Conservation (phyloP, 2,888 invertebrate species). For the Ischnura elegans region DNA sequence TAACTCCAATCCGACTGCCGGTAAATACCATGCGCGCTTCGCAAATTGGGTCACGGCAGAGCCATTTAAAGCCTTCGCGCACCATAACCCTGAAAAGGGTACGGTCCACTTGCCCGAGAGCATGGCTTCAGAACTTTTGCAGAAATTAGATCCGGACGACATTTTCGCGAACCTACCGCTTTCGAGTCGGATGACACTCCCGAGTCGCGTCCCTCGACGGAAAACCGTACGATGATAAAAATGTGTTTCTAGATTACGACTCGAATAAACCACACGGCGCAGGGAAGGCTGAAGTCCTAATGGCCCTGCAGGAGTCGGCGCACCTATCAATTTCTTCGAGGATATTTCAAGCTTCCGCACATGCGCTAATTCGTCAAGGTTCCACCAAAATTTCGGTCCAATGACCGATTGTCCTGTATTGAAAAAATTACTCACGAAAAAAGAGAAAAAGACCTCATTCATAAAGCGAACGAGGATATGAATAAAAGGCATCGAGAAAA, state of each 20-base stretch:
- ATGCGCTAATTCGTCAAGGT: background rate
- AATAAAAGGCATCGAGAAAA: no score
- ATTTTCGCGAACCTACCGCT: background rate
- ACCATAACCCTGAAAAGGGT: background rate
- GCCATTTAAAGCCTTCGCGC: background rate
- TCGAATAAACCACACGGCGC: background rate
- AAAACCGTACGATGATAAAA: background rate
- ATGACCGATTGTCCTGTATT: no score
- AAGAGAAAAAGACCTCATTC: no score
- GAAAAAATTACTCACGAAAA: no score
- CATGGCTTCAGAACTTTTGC: no score
- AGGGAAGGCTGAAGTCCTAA: no score
- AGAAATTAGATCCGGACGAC: slow-evolving; percentile 26
- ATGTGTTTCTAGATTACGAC: background rate
- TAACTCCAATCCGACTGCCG: background rate
- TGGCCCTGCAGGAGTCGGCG: background rate
- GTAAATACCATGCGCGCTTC: slow-evolving; percentile 45
- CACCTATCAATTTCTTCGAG: background rate
- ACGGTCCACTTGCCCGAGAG: no score
- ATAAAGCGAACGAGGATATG: no score
- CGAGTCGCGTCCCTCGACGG: background rate
- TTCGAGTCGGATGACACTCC: background rate
- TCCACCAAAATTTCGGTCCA: no score
- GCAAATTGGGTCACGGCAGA: slow-evolving; percentile 39
- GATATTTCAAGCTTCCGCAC: background rate